Conservation (phyloP, 2,113 vertebrate species). For the Rhombomys opimus region DNA sequence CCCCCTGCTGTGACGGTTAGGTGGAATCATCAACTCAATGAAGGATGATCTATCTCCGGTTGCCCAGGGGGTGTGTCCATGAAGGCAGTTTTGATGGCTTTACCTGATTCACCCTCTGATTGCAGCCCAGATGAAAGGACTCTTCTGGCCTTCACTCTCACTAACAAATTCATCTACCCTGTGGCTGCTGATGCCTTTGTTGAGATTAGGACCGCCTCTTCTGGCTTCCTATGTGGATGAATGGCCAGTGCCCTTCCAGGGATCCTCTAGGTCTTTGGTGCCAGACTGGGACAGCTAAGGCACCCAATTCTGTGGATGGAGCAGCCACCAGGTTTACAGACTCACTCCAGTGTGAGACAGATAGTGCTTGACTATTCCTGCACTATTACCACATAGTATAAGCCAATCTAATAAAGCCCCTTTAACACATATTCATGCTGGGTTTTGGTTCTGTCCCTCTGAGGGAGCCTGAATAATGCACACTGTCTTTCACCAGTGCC, state of each 20-base stretch:
- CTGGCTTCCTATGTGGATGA: neutral
- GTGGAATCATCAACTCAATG: too few relatives aligned
- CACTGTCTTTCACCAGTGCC: neutral
- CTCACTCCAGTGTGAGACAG: neutral
- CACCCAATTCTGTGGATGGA: neutral
- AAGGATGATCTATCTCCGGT: neutral
- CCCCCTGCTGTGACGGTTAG: neutral
- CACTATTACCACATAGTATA: neutral
- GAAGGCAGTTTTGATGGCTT: neutral
- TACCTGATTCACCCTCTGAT: neutral
- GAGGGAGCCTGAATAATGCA: too few relatives aligned
- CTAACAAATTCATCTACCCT: neutral
- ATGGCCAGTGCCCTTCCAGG: neutral
- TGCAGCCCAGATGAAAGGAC: neutral
- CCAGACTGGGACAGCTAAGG: neutral
- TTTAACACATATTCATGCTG: neutral
- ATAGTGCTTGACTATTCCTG: neutral
- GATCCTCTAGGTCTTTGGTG: neutral
- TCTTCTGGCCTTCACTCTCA: too few relatives aligned
- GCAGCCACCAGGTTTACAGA: neutral
- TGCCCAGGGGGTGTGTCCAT: neutral
- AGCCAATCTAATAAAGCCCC: neutral
- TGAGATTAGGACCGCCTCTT: too few relatives aligned
- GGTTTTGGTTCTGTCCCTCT: neutral
- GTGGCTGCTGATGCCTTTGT: neutral